These are phyloP conservation scores for Gryllus longicercus DNA, from an alignment of 2,888 invertebrate genomes.

Conservation along the genomic window DNA sequence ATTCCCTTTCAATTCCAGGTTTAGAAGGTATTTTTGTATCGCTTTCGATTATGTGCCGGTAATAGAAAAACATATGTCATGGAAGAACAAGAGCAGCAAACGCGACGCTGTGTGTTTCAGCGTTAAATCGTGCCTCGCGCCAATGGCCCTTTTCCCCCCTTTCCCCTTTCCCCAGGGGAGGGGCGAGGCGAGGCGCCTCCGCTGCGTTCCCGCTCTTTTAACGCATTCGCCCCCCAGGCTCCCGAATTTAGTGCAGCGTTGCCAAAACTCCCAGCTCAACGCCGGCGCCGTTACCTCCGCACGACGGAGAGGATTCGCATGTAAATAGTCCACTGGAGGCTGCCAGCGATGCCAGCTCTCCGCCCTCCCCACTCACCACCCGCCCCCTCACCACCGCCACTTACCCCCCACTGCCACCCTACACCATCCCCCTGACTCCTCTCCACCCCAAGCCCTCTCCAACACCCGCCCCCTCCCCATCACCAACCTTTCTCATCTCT, in stretches of 20 bases:
- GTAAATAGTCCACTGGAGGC: background rate
- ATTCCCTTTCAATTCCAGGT: too few relatives aligned
- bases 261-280: background rate
- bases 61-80: too few relatives aligned
- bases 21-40: too few relatives aligned
- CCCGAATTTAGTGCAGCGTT: conserved; percentile 3
- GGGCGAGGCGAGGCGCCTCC: background rate
- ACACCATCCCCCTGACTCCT: too few relatives aligned
- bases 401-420: too few relatives aligned
- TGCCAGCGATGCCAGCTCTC: too few relatives aligned
- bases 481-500: too few relatives aligned
- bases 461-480: too few relatives aligned
- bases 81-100: background rate
- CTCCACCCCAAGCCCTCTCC: too few relatives aligned
- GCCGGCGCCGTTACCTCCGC: background rate
- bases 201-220: background rate
- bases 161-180: background rate
- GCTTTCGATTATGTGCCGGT: too few relatives aligned
- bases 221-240: background rate
- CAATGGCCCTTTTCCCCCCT: background rate
- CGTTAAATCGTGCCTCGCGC: background rate
- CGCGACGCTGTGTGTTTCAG: background rate
- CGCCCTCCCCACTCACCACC: too few relatives aligned
- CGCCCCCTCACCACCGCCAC: too few relatives aligned
- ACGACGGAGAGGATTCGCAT: background rate